Base-by-base conservation (phyloP, 1,140 invertebrate species). In the Drosophila triauraria region DNA sequence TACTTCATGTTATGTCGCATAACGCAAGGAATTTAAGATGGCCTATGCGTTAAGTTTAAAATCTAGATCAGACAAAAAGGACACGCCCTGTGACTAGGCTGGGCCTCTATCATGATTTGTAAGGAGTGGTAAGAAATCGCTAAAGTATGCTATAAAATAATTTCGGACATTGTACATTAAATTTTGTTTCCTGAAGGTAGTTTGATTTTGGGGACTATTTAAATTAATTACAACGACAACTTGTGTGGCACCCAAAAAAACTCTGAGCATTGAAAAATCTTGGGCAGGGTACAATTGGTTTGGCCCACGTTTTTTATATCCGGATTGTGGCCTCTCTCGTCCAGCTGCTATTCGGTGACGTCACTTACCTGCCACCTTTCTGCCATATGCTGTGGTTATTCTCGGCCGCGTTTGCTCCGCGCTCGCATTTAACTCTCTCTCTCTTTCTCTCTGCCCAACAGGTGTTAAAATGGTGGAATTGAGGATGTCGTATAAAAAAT, bases 401-500 rank as follows among this genome's bases (percentile, higher is more conserved):
- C 40, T 42, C 15, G 40, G 2, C 40, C 40, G 40, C 40, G 6
- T n/a, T 42, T 7, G 15, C 40, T n/a, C 15, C 30, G 20, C 50
- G 35, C 35, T 13, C 35, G 17, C 6, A 53, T 53, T 53, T 12
- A 53, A 35, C 50, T 53, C 50, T 54, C 51, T 54, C 17, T 44
- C 32, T 30, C 27, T 20, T 1, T 30, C 10, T 13, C 50, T 54
- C 50, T 20, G 32, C 51, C 40, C 51, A 54, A 54, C 51, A 54
- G 51, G 51, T 54, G 51, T 54, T 54, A 38, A 38, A 38, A 54
- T 9, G 32, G 32, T 54, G 32, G 13, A 54, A 54, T 15, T 38
- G 7, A 15, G 32, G 38, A 38, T 38, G 51, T 23, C 35, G 32
- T 38, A 54, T 23, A 4, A 13, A 12, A 12, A 9, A 10, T 38